These are phyloP conservation scores for Timandra comae DNA, from an alignment of 2,888 invertebrate species.

Conservation along the genomic window DNA sequence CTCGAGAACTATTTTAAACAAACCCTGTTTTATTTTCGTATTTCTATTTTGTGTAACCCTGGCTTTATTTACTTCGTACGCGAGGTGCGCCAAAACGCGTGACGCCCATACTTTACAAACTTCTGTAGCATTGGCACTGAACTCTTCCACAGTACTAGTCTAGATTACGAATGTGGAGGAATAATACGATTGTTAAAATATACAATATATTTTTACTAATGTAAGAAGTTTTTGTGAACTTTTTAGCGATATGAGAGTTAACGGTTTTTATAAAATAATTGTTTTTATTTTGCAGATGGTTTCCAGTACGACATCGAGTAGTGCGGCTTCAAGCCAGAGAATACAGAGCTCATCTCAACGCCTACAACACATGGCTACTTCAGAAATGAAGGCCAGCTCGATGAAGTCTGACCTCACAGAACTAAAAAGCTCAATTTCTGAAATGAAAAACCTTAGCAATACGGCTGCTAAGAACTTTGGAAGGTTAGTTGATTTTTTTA, in stretches of 20 bases:
- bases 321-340: constrained; percentile 77
- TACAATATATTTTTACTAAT: constrained; percentile 8
- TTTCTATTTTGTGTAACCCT: constrained; percentile 62
- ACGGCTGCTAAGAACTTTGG: constrained; percentile 63
- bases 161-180: constrained; percentile 62
- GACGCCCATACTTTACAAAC: constrained; percentile 58
- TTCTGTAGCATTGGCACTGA: constrained; percentile 70
- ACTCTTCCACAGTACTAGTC: constrained; percentile 61
- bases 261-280: constrained; percentile 4
- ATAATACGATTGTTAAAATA: constrained; percentile 28
- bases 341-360: constrained; percentile 77
- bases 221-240: no score
- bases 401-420: constrained; percentile 88
- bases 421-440: constrained; percentile 89
- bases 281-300: constrained; percentile 54
- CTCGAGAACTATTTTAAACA: constrained; percentile 38
- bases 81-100: constrained; percentile 69
- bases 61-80: constrained; percentile 59
- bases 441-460: constrained; percentile 86
- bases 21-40: constrained; percentile 48
- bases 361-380: constrained; percentile 72
- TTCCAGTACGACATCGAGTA: constrained; percentile 78
- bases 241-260: no score
- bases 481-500: no score
- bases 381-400: constrained; percentile 88